Evolutionary conservation across 2,888 invertebrate genomes (phyloP).

Genomic region (Muscina levida): DNA sequence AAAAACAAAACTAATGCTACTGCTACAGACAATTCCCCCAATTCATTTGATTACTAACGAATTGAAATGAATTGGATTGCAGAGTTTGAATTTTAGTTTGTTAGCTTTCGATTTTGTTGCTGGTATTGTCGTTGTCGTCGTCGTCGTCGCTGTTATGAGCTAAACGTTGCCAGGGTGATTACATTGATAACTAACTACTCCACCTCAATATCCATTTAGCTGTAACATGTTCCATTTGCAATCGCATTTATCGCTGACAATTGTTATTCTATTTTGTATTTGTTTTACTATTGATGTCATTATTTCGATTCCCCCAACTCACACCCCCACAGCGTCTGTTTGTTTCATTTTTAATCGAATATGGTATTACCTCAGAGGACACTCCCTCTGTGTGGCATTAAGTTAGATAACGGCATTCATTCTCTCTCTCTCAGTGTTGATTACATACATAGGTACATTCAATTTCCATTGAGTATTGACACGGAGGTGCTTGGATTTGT

Average conservation of each 20-base stretch:
- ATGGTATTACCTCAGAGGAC: conserved; percentile 14
- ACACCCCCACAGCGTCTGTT: not conserved
- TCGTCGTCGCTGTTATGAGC: not conserved
- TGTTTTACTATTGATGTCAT: not conserved
- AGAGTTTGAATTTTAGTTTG: not conserved
- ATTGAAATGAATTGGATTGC: conserved; percentile 14
- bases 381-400: not conserved
- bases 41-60: conserved; percentile 56
- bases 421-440: too few relatives aligned
- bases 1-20: too few relatives aligned
- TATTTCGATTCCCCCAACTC: not conserved
- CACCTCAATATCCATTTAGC: too few relatives aligned
- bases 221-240: too few relatives aligned
- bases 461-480: too few relatives aligned
- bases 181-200: too few relatives aligned
- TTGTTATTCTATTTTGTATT: not conserved
- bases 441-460: too few relatives aligned
- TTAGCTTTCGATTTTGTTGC: not conserved
- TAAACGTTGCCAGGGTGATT: too few relatives aligned
- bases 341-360: not conserved
- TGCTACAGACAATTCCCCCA: conserved; percentile 57
- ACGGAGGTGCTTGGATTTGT: too few relatives aligned
- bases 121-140: not conserved
- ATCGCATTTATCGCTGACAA: conserved; percentile 17
- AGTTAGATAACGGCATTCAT: conserved; percentile 18